Evolutionary conservation across 1,140 invertebrate species (phyloP).

Genomic region (Hydropsyche tenuis): DNA sequence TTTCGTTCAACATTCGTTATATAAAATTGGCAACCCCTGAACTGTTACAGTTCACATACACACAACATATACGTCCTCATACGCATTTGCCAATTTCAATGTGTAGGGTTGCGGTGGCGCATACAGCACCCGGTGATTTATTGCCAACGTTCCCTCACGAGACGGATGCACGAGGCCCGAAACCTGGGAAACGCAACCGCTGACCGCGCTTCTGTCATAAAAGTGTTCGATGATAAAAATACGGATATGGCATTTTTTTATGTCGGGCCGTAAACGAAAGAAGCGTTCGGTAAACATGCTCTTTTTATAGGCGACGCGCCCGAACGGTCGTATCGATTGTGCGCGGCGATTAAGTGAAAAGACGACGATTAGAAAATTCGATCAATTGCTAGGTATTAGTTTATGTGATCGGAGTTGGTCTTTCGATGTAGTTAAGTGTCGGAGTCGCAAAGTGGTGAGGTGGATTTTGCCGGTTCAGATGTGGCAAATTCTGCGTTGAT

Average conservation of each 20-base stretch:
- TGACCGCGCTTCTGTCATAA: conserved; percentile 16
- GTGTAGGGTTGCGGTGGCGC: not conserved
- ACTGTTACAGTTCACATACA: not conserved
- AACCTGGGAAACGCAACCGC: not conserved
- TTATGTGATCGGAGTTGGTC: no score
- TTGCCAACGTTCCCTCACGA: not conserved
- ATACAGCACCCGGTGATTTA: conserved; percentile 19
- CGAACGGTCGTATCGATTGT: no score
- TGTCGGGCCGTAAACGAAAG: conserved; percentile 18
- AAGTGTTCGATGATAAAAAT: conserved; percentile 18
- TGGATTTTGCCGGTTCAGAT: no score
- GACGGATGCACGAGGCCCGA: conserved; percentile 7
- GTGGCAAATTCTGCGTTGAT: no score
- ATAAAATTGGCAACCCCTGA: not conserved
- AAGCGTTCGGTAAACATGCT: conserved; percentile 26
- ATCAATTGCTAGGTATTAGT: no score
- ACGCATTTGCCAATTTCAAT: not conserved
- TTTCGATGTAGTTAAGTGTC: no score
- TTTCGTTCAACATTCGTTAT: not conserved
- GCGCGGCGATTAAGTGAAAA: no score
- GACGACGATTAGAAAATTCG: no score
- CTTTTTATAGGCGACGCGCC: not conserved
- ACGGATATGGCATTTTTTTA: conserved; percentile 27
- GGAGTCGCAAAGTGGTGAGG: no score
- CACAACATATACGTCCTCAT: not conserved